Base-by-base conservation (phyloP, 1,140 invertebrate genomes). In the Leptestheria dahalacensis region DNA sequence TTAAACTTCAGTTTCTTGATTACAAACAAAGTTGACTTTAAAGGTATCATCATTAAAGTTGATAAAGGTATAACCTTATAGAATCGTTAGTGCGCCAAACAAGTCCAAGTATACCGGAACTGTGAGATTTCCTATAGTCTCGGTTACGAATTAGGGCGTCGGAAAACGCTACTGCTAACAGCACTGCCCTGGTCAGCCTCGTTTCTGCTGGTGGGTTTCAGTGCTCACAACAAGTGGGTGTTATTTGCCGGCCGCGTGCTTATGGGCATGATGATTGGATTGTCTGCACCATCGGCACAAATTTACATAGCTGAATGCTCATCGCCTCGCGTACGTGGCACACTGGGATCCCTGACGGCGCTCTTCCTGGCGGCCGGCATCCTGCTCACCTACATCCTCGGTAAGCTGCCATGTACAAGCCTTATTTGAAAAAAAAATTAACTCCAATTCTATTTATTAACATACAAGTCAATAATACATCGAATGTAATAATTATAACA, bases 341-440 rank as follows among this genome's bases (percentile, higher is more conserved):
- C 83, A 1, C 71, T 91, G 0, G 88, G 87, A 15, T 86, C 88
- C 0, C 82, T 88, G 60, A 79, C 90, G 63, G 87, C 92, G 67
- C 70, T 88, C 3, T 85, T 86, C 65, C 79, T 84, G 48, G 79
- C 79, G 12, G 61, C 84, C 15, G 91, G 91, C 9, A 82, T 91
- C 63, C 68, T 92, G 0, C 77, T 84, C 29, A 75, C 61, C n/a
- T 62, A 62, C 83, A 57, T 62, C 12, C 51, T 62, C 1, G 61
- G 61, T 59, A 48, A 56, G 53, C 33, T 29, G 33, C 15, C 33
- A 41, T 41, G 15, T 15, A 41, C n/a, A n/a, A n/a, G n/a, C n/a
- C n/a, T n/a, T n/a, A n/a, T n/a, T n/a, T n/a, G n/a, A n/a, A n/a
- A n/a, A n/a, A n/a, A n/a, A n/a, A n/a, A n/a, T n/a, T n/a, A n/a